Conservation (phyloP, 2,113 vertebrate species). For the Pteronura brasiliensis region DNA sequence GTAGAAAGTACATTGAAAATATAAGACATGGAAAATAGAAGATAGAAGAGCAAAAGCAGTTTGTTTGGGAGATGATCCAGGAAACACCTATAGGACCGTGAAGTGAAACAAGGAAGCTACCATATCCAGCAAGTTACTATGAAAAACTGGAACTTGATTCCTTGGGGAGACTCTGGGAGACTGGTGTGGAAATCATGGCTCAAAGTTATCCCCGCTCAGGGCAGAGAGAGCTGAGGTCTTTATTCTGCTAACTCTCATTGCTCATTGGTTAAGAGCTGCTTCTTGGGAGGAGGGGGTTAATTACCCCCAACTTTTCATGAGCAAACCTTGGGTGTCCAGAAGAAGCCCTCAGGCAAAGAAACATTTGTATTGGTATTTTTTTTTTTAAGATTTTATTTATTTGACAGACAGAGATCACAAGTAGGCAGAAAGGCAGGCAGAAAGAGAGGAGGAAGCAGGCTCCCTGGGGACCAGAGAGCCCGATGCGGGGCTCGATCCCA, state of each 20-base stretch:
- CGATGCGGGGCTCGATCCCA: rapidly evolving
- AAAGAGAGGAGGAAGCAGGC: neutral
- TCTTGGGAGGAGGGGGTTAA: neutral
- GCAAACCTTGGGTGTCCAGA: neutral
- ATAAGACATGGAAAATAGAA: neutral
- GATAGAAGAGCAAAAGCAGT: neutral
- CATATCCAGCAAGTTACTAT: neutral
- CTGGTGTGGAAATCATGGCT: neutral
- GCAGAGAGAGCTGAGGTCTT: neutral
- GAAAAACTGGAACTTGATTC: neutral
- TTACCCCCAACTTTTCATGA: neutral
- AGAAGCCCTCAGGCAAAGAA: neutral
- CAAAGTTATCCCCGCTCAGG: neutral
- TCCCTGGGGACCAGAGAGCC: neutral
- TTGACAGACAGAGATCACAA: neutral
- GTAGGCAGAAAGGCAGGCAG: too few relatives aligned
- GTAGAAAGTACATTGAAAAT: neutral
- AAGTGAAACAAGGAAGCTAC: neutral
- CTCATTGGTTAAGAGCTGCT: neutral
- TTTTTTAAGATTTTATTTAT: neutral
- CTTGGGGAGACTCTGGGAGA: neutral
- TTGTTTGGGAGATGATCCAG: neutral
- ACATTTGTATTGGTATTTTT: neutral
- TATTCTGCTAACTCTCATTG: neutral
- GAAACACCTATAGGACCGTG: neutral